Base-by-base conservation (phyloP, 2,113 vertebrate species). In the Malurus cyaneus region DNA sequence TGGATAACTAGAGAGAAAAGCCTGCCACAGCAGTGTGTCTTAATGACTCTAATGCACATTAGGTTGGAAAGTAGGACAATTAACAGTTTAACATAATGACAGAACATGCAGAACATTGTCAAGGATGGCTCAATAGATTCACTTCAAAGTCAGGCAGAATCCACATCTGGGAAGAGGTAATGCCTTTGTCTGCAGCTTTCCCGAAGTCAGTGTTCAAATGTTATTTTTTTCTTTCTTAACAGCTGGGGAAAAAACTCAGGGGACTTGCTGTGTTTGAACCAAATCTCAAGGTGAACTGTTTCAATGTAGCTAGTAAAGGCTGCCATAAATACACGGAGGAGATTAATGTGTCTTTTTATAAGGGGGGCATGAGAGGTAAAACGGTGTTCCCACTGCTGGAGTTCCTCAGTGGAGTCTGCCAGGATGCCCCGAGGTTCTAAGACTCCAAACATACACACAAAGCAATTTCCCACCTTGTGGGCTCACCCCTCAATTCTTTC, bases 81-180 rank as follows among this genome's bases (percentile, higher is more conserved):
- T 96, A 95, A 54, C 10, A 5, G 88, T 92, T 96, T 96, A 94
- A 83, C 88, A 39, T 92, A 83, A 92, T 64, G 88, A 81, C 29
- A 78, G 72, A 94, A 95, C 52, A 56, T 14, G 24, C 42, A 66
- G 61, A 86, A 82, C 0, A 0, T 21, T 94, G 83, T 91, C 64
- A 84, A 80, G 83, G 83, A 84, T 95, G 74, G 60, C 88, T 97
- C 72, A 88, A 67, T 69, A 89, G 91, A 92, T 95, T 93, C 76
- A 91, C 87, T 95, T 97, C 94, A 96, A 97, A 97, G 95, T 77
- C 82, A 93, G 77, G 65, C 79, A 95, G 93, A 95, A 97, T 95
- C 84, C 78, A 94, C 93, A 97, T 89, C 86, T 93, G 94, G 89
- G 89, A 91, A 96, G 96, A 92, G 54, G 84, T 80, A 93, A 80